Evolutionary conservation across 1,140 invertebrate species (phyloP).

Genomic region (Scaptomyza graminum): DNA sequence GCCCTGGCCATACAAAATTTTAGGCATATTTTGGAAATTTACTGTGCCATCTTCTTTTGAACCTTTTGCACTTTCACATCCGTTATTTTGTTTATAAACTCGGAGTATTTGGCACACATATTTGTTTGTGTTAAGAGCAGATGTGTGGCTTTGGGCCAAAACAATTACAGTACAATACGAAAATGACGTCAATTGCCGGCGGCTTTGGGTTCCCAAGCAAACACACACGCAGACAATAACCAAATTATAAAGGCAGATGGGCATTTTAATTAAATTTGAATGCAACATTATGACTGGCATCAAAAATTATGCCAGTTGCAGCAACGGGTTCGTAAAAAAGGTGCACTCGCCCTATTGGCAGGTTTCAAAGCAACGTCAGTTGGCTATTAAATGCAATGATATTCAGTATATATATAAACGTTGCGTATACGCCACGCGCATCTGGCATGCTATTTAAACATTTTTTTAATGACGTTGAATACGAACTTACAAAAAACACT

Average conservation of each 20-base stretch:
- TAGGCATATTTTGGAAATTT: constrained; percentile 4
- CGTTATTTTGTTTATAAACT: constrained; percentile 9
- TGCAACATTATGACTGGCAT: constrained; percentile 44
- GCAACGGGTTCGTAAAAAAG: constrained; percentile 27
- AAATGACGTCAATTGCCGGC: constrained; percentile 37
- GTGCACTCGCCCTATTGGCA: constrained; percentile 27
- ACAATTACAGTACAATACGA: constrained; percentile 52
- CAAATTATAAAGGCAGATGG: constrained; percentile 33
- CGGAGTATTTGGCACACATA: constrained; percentile 10
- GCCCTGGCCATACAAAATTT: neutral
- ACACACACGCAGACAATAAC: too few species aligned
- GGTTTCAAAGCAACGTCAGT: constrained; percentile 24
- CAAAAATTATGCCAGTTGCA: constrained; percentile 50
- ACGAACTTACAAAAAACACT: constrained; percentile 12
- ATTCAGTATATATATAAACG: constrained; percentile 9
- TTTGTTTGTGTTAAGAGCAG: constrained; percentile 13
- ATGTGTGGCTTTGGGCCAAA: constrained; percentile 12
- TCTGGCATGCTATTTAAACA: constrained; percentile 58
- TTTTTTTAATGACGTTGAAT: constrained; percentile 64
- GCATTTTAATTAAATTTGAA: constrained; percentile 73
- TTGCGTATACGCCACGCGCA: constrained; percentile 63
- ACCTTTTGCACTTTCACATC: constrained; percentile 1
- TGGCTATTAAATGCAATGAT: constrained; percentile 54
- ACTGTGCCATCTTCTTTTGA: neutral
- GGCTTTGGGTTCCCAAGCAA: constrained; percentile 16